Conservation (phyloP, 2,797 vertebrate species). For the Mionectes olivaceus region DNA sequence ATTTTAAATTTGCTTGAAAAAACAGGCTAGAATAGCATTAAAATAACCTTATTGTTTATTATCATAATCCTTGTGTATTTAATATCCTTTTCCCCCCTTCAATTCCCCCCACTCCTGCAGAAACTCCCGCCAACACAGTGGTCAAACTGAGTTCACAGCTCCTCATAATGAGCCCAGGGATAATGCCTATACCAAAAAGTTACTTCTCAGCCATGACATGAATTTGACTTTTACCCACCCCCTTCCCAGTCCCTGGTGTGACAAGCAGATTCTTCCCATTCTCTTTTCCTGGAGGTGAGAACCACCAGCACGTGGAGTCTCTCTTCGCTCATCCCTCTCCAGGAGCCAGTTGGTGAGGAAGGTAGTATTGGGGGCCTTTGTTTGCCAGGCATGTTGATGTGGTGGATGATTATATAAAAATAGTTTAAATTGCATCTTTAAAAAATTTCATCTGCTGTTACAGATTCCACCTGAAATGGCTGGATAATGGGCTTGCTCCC, state of each 20-base stretch:
- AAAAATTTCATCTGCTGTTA: neutral
- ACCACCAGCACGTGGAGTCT: neutral
- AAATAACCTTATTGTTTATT: constrained; percentile 49
- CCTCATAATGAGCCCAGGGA: neutral
- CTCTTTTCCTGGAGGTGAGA: neutral
- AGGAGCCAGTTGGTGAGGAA: neutral
- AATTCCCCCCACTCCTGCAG: constrained; percentile 11
- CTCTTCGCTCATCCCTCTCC: neutral
- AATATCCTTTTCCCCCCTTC: constrained; percentile 36
- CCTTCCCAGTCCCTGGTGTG: neutral
- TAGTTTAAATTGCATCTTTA: neutral
- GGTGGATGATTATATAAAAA: neutral
- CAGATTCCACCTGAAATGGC: neutral
- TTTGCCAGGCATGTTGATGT: neutral
- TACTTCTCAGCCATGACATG: constrained; percentile 10
- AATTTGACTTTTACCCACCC: neutral
- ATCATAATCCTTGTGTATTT: constrained; percentile 40
- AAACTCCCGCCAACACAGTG: constrained; percentile 28
- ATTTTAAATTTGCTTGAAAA: constrained; percentile 56
- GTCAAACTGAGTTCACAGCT: constrained; percentile 62
- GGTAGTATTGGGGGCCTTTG: neutral
- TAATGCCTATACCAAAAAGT: constrained; percentile 38
- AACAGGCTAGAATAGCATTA: neutral
- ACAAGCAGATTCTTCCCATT: constrained; percentile 3
- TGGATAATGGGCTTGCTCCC: neutral